Percentiles rank a stretch among this genome's conserved stretches.
phyloP scores from a whole-genome alignment of 2,113 vertebrate species.

The Corapipo altera region DNA sequence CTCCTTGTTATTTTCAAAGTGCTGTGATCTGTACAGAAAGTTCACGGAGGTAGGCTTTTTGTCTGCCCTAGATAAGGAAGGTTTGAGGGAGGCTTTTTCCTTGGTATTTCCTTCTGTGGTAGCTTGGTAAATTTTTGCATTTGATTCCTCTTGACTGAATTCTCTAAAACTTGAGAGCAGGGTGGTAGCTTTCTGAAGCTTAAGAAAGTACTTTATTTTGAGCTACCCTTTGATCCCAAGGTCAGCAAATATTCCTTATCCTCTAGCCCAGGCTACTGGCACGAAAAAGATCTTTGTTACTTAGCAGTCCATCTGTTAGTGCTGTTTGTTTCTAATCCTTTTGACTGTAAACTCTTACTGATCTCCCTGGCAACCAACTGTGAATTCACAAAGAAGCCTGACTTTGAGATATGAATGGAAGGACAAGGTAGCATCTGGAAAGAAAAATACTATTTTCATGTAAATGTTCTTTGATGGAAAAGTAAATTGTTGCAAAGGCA shows the following conservation, averaged over 20 bases:
- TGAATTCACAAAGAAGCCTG: neutral
- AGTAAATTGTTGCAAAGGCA: neutral
- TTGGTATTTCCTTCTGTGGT: neutral
- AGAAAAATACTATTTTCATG: neutral
- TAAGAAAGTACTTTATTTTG: neutral
- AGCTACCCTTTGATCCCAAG: neutral
- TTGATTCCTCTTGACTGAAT: neutral
- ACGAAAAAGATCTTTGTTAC: slow-evolving; percentile 13
- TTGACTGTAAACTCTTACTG: neutral
- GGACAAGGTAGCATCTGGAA: neutral
- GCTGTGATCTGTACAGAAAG: neutral
- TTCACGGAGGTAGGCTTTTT: neutral
- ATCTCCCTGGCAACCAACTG: neutral
- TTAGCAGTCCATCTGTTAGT: slow-evolving; percentile 48
- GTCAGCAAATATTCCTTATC: neutral
- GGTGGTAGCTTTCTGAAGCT: neutral
- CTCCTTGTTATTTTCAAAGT: neutral
- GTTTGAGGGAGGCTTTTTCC: neutral
- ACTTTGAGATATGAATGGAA: neutral
- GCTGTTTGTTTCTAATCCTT: slow-evolving; percentile 13
- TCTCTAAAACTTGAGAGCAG: neutral
- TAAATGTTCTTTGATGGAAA: neutral
- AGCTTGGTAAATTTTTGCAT: neutral
- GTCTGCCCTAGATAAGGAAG: neutral
- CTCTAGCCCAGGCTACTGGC: neutral